A percentile compares a stretch with the other conserved stretches of the same genome.
Conservation (phyloP, 2,113 vertebrate species). For the Chaetura pelagica region DNA sequence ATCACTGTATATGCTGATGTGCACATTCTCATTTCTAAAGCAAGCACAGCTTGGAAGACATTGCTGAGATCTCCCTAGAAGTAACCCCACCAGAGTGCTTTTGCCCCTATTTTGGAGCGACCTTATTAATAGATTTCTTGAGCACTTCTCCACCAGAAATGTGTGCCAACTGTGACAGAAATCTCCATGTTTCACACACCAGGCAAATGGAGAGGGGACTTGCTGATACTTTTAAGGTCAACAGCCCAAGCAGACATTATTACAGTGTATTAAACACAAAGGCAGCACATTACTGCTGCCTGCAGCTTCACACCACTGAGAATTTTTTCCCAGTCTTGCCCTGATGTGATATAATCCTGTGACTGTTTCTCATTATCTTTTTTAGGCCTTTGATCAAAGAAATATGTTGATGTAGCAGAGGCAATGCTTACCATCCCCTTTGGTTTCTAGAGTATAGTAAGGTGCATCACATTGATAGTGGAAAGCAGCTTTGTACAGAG, state of each 20-base stretch:
- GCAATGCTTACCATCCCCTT: slow-evolving; percentile 52
- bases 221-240: background rate
- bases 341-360: background rate
- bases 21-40: background rate
- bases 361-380: background rate
- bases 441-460: slow-evolving; percentile 66
- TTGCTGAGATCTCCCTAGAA: background rate
- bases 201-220: background rate
- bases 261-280: background rate
- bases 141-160: background rate
- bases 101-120: background rate
- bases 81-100: background rate
- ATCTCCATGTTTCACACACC: background rate
- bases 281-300: background rate
- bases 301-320: background rate
- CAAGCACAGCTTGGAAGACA: background rate
- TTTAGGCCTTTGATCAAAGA: background rate
- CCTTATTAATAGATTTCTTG: background rate
- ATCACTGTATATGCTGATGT: background rate
- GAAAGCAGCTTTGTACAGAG: slow-evolving; percentile 62
- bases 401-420: background rate
- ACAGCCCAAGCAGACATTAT: background rate
- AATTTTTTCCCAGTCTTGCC: background rate
- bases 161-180: background rate
- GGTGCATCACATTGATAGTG: slow-evolving; percentile 69